phyloP scores from a whole-genome alignment of 1,140 invertebrate genomes.

The Eulimnadia texana region DNA sequence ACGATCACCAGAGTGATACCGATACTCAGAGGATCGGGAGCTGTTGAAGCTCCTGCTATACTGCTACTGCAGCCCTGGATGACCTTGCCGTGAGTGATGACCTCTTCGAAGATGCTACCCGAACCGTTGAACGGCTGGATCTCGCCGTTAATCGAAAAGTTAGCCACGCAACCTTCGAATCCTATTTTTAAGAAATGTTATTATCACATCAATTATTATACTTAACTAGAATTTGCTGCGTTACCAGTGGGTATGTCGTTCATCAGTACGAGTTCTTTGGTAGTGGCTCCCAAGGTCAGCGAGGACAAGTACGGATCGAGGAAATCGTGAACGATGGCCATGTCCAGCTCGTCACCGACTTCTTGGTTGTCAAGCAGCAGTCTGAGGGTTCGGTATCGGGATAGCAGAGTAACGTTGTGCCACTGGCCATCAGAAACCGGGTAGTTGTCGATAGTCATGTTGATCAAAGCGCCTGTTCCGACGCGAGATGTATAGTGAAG shows the following conservation, averaged over 20 bases:
- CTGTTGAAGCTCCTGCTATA: constrained; percentile 39
- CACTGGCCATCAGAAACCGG: constrained; percentile 55
- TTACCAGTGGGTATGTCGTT: constrained; percentile 25
- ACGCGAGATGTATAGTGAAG: constrained; percentile 59
- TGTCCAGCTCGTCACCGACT: constrained; percentile 67
- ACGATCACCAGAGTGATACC: constrained; percentile 84
- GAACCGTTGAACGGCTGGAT: constrained; percentile 75
- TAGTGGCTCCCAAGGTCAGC: constrained; percentile 57
- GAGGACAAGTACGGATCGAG: constrained; percentile 73
- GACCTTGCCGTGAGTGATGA: constrained; percentile 50
- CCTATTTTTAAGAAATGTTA: too few species aligned
- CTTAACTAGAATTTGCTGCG: not conserved
- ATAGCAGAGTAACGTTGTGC: constrained; percentile 66
- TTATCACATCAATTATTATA: too few species aligned
- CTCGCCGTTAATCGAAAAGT: constrained; percentile 77
- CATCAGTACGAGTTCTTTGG: constrained; percentile 35
- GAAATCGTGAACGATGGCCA: constrained; percentile 73
- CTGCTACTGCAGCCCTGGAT: constrained; percentile 51
- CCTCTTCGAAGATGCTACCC: constrained; percentile 58
- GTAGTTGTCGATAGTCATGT: constrained; percentile 50
- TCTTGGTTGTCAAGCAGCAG: constrained; percentile 50
- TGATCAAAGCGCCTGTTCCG: constrained; percentile 46
- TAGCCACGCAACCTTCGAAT: constrained; percentile 78
- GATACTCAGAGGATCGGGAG: constrained; percentile 71
- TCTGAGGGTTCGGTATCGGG: constrained; percentile 44